Conservation (phyloP, 2,113 vertebrate genomes). For the human (Homo sapiens) region DNA sequence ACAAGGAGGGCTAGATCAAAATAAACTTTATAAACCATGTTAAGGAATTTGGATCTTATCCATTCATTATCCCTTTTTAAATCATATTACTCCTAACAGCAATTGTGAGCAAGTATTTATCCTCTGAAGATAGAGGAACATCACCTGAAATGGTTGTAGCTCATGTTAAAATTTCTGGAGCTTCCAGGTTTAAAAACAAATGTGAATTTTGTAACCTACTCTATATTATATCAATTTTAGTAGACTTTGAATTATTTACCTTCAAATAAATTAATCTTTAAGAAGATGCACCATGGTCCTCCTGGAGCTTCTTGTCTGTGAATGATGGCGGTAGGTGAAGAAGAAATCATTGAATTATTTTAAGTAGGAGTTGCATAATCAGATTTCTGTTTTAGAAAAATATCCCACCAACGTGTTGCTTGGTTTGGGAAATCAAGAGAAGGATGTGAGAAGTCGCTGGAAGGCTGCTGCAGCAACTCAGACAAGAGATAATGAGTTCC, state of each 20-base stretch:
- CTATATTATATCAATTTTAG: not conserved
- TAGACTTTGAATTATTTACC: not conserved
- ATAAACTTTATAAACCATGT: not conserved
- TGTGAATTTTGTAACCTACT: not conserved
- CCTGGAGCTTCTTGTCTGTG: not conserved
- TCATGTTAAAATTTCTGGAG: not conserved
- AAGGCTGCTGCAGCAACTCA: not conserved
- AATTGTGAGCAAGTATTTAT: not conserved
- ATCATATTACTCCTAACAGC: not conserved
- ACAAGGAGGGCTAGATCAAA: not conserved
- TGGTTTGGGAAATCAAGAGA: not conserved
- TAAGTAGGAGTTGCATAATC: not conserved
- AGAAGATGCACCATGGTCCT: not conserved
- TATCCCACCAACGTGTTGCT: not conserved
- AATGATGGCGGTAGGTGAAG: not conserved
- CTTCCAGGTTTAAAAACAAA: not conserved
- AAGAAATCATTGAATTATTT: not conserved
- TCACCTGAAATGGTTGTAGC: not conserved
- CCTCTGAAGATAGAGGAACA: not conserved
- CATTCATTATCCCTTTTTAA: not conserved
- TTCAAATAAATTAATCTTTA: not conserved
- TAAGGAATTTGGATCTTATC: not conserved
- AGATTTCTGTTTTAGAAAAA: slow-evolving; percentile 14
- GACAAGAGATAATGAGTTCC: not conserved
- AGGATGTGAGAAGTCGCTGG: not conserved